Conservation (phyloP, 2,888 invertebrate genomes). For the Lithophane socia region DNA sequence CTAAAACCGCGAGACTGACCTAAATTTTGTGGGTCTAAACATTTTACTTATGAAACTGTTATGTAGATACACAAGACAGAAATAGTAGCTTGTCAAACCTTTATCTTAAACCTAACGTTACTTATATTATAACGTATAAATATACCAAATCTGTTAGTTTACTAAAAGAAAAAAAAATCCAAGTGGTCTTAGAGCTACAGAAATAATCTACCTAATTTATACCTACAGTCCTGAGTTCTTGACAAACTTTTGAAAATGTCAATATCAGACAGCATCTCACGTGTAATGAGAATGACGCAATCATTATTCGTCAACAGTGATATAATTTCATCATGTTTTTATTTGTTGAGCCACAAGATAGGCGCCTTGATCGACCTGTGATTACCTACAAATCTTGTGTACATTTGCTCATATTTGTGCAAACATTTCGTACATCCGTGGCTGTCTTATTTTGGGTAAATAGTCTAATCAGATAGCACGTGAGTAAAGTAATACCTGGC, state of each 20-base stretch:
- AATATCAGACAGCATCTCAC: background rate
- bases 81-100: constrained; percentile 4
- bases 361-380: background rate
- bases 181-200: background rate
- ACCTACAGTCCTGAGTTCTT: background rate
- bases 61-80: constrained; percentile 28
- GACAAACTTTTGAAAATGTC: background rate
- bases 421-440: constrained; percentile 21
- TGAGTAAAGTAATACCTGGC: constrained; percentile 8
- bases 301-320: constrained; percentile 4
- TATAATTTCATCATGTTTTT: constrained; percentile 36
- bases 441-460: constrained; percentile 19
- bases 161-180: background rate
- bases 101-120: background rate
- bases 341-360: constrained; percentile 3
- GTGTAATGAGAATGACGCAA: background rate
- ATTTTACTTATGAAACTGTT: constrained; percentile 47
- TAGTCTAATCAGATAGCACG: constrained; percentile 36
- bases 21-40: constrained; percentile 22
- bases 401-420: constrained; percentile 23
- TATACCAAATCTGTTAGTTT: background rate
- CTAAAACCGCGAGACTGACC: constrained; percentile 16
- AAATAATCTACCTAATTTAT: background rate
- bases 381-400: constrained; percentile 11
- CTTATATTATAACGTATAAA: background rate